Conservation (phyloP, 1,140 invertebrate species). For the Drosophila pachea region DNA sequence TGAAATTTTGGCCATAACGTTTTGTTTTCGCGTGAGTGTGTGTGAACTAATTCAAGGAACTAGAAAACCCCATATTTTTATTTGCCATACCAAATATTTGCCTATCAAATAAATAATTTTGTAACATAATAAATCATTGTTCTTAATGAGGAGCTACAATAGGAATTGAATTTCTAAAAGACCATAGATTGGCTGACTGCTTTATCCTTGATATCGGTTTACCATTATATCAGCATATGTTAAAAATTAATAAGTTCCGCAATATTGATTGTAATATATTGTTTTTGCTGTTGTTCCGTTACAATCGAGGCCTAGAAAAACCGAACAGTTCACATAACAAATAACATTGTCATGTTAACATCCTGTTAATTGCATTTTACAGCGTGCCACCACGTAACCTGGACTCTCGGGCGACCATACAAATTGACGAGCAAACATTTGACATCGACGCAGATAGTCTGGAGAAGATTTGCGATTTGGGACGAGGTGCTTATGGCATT, state of each 20-base stretch:
- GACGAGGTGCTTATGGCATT: slow-evolving; percentile 96
- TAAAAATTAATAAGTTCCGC: too few species aligned
- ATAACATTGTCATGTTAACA: not conserved
- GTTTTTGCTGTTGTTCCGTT: not conserved
- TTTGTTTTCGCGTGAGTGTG: slow-evolving; percentile 4
- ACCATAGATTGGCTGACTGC: too few species aligned
- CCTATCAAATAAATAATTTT: not conserved
- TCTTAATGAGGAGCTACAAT: not conserved
- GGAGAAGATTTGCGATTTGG: slow-evolving; percentile 92
- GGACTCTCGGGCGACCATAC: slow-evolving; percentile 91
- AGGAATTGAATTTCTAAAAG: too few species aligned
- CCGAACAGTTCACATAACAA: not conserved
- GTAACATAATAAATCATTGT: not conserved
- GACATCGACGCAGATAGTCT: slow-evolving; percentile 95
- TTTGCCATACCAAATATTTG: not conserved
- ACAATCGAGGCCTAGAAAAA: not conserved
- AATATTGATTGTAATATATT: too few species aligned
- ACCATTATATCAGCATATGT: too few species aligned
- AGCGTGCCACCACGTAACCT: slow-evolving; percentile 85
- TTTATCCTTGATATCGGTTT: too few species aligned
- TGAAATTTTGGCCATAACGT: slow-evolving; percentile 6
- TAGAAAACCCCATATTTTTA: not conserved
- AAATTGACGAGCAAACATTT: slow-evolving; percentile 91
- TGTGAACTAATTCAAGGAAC: slow-evolving; percentile 5
- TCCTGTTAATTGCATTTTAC: slow-evolving; percentile 8